Base-by-base conservation (phyloP, 2,888 invertebrate genomes). In the Acanthoscelides obtectus region DNA sequence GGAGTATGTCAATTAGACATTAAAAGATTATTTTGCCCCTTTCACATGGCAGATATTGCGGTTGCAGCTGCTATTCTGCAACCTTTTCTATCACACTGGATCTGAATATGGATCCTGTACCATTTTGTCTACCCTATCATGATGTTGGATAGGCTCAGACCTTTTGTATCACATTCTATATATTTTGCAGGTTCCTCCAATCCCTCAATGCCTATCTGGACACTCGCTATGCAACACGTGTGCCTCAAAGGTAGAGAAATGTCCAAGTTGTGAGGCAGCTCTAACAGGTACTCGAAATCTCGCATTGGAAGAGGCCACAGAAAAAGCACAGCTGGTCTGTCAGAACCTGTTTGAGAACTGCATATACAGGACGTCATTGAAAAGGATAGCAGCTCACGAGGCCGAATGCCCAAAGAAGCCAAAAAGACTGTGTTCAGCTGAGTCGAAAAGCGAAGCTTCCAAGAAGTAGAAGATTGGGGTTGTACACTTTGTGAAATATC, bases 171-270 rank as follows among this genome's bases (percentile, higher is more conserved):
- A n/a, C n/a, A n/a, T n/a, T n/a, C n/a, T n/a, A n/a, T n/a, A n/a
- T n/a, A n/a, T n/a, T n/a, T 20, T 66, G 20, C 20, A 66, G 66
- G 17, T 21, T 22, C 72, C 75, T 1, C 76, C 76, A 2, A 75
- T 76, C 22, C 72, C 71, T 65, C 76, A 76, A 67, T 76, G 76
- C 67, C 22, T 74, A 19, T 70, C 73, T 1, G 76, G 76, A 5
- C 76, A 76, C 69, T 70, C 74, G n/a, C 45, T 76, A 22, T 76
- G 76, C 69, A 73, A 71, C 27, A 69, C 70, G 0, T 75, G 75
- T 74, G 71, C 70, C n/a, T 67, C 70, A 1, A 72, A 72, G 67
- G 66, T 71, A 22, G 74, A 74, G 25, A 76, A 75, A 64, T 76
- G 76, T 67, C 76, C 76, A 1, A 68, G 71, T 5, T 76, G 76